Evolutionary conservation across 2,888 invertebrate genomes (phyloP).

Genomic region (Clepsis dumicolana): DNA sequence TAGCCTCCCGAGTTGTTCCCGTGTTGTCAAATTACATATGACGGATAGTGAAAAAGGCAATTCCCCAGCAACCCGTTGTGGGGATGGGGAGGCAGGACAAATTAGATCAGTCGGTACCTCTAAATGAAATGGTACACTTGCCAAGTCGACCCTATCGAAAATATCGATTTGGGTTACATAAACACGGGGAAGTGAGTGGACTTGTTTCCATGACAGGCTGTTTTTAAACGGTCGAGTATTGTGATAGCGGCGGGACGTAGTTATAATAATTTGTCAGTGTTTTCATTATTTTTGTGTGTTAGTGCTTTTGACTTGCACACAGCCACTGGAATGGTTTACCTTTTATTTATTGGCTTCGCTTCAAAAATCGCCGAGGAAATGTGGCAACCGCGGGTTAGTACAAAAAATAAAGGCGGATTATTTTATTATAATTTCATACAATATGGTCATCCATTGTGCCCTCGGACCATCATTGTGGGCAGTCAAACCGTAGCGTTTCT

Average conservation of each 20-base stretch:
- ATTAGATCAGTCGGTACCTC: slow-evolving; percentile 39
- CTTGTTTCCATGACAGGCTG: not conserved
- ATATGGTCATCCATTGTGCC: too few species aligned
- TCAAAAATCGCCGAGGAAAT: too few species aligned
- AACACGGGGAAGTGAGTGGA: slow-evolving; percentile 11
- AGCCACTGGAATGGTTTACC: too few species aligned
- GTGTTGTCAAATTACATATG: slow-evolving; percentile 41
- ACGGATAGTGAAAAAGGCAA: slow-evolving; percentile 42
- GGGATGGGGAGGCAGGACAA: slow-evolving; percentile 35
- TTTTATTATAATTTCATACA: too few species aligned
- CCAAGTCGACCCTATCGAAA: slow-evolving; percentile 30
- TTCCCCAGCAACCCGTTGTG: slow-evolving; percentile 39
- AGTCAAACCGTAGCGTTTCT: too few species aligned
- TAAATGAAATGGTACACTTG: slow-evolving; percentile 42
- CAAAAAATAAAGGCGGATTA: too few species aligned
- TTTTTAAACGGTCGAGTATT: slow-evolving; percentile 1
- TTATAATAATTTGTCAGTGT: not conserved
- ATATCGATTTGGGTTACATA: slow-evolving; percentile 38
- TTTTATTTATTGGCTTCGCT: too few species aligned
- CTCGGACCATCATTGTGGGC: too few species aligned
- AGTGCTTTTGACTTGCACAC: not conserved
- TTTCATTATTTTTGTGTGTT: not conserved
- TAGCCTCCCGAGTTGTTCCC: slow-evolving; percentile 28
- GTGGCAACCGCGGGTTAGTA: too few species aligned
- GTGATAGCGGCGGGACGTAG: not conserved